Evolutionary conservation across 2,888 invertebrate genomes (phyloP), one percentile per base, ranked within the genome.

Genomic region (Kuschelorhynchus macadamiae): DNA sequence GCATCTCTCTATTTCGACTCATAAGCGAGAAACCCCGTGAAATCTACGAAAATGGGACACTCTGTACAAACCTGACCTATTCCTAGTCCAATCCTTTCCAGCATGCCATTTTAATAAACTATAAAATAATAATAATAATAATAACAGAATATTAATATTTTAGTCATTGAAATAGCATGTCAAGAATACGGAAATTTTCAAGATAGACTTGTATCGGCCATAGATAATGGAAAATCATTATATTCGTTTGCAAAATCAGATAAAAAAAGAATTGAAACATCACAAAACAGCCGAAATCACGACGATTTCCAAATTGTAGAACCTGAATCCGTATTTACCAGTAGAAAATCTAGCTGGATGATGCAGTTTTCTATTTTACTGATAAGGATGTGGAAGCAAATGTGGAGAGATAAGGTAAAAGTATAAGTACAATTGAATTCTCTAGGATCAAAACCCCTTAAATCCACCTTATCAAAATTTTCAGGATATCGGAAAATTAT

Each of bases 131-230:
- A n/a, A n/a, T n/a, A n/a, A n/a, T n/a, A n/a, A n/a, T n/a, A n/a
- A n/a, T n/a, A n/a, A n/a, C n/a, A n/a, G 5, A 36, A 12, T 21
- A 21, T 20, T 21, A n/a, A 17, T 56, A 17, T 83, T 85, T 2
- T 79, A 93, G 93, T 93, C 61, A 91, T 94, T 71, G 94, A 94
- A 85, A 90, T 93, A 4, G 91, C 92, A 1, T 89, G 91, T 63
- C 91, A 91, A 0, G 94, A 94, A 82, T 94, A 94, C 77, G 94
- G 94, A 0, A 86, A 88, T 11, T 89, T 88, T 74, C 86, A 89
- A 1, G 90, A 92, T 16, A 85, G 84, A 75, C 91, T 94, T 91
- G 88, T 92, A 0, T 80, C 87, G 3, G 87, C 87, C 0, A 86
- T 91, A 0, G 90, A 91, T 53, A 91, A 92, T 78, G 91, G 92